Percentiles rank a stretch among this genome's conserved stretches.
Conservation (phyloP, 35 echinoderm and acorn worm species). For the Heliocidaris erythrogramma region DNA sequence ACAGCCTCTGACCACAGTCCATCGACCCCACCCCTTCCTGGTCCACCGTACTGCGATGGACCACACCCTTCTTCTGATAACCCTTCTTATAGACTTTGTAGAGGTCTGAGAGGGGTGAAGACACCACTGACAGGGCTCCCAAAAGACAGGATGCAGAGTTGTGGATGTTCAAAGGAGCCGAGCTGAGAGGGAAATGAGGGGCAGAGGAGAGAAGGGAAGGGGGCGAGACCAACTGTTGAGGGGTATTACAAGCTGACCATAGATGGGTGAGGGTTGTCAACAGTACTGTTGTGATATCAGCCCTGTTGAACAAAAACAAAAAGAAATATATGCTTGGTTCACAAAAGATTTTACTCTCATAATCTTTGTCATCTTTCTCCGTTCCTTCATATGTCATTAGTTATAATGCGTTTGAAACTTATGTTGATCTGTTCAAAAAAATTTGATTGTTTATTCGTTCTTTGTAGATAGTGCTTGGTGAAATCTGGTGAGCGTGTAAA, state of each 20-base stretch:
- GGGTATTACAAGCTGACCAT: slow-evolving; percentile 63
- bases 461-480: no score
- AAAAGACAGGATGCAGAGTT: slow-evolving; percentile 78
- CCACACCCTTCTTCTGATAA: slow-evolving; percentile 70
- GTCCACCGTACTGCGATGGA: not conserved
- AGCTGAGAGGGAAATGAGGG: slow-evolving; percentile 52
- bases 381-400: no score
- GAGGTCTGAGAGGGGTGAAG: slow-evolving; percentile 76
- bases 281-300: slow-evolving; percentile 81
- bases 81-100: slow-evolving; percentile 90
- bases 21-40: not conserved
- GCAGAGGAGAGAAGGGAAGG: slow-evolving; percentile 46
- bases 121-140: slow-evolving; percentile 64
- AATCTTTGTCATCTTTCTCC: no score
- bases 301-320: slow-evolving; percentile 46
- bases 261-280: slow-evolving; percentile 69
- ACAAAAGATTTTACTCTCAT: not conserved
- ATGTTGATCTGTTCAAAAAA: no score
- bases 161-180: slow-evolving; percentile 57
- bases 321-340: not conserved
- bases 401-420: no score
- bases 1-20: slow-evolving; percentile 35
- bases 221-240: slow-evolving; percentile 65
- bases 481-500: no score
- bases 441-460: no score